Evolutionary conservation across 2,113 vertebrate species (phyloP).

Genomic region (Tautogolabrus adspersus): DNA sequence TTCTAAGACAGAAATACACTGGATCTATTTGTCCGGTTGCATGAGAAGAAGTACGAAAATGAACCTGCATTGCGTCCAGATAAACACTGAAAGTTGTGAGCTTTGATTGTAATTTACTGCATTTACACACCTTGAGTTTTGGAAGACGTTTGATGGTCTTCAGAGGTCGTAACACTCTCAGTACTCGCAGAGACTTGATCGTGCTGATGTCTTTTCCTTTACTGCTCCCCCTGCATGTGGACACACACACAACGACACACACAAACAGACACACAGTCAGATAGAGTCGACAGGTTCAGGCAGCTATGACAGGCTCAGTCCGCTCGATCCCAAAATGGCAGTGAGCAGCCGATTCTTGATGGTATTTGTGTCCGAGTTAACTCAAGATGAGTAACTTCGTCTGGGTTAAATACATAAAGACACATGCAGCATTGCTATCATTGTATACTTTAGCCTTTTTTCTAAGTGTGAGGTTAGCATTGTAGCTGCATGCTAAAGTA

Average conservation of each 20-base stretch:
- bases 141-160: constrained; percentile 98
- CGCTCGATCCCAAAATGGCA: constrained; percentile 68
- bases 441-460: constrained; percentile 41
- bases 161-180: constrained; percentile 93
- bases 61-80: too few species aligned
- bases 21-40: too few species aligned
- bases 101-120: too few species aligned
- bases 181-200: constrained; percentile 95
- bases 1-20: neutral
- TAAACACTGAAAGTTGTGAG: too few species aligned
- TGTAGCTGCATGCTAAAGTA: constrained; percentile 76
- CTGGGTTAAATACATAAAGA: constrained; percentile 73
- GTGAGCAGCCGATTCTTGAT: constrained; percentile 68
- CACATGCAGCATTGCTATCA: constrained; percentile 77
- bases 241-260: constrained; percentile 32
- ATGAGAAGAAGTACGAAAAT: too few species aligned
- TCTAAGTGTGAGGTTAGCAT: constrained; percentile 56
- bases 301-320: constrained; percentile 13
- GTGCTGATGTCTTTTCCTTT: constrained; percentile 97
- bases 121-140: constrained; percentile 90
- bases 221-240: constrained; percentile 87
- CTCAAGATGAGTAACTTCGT: constrained; percentile 80
- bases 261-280: constrained; percentile 31
- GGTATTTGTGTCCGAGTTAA: constrained; percentile 72
- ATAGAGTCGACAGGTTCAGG: constrained; percentile 43